A percentile compares a stretch with the other conserved stretches of the same genome.
Evolutionary conservation across 2,888 invertebrate genomes (phyloP).

Genomic region (Lottia gigantea): DNA sequence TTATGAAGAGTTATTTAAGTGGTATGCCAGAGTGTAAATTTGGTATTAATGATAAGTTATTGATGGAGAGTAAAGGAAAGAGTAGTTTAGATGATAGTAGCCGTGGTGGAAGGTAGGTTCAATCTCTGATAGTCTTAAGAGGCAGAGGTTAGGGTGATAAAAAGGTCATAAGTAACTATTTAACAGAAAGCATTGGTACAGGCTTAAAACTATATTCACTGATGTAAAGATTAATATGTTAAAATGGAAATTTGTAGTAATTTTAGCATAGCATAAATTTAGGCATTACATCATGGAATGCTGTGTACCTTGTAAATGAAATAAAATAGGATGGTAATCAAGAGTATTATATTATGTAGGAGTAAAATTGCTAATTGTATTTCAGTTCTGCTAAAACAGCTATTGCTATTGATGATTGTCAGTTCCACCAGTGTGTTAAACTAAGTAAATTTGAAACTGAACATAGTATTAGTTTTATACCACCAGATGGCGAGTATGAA

Average conservation of each 20-base stretch:
- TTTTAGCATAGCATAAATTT: too few relatives aligned
- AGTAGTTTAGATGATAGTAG: constrained; percentile 59
- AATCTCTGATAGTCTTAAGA: background rate
- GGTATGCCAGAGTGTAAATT: constrained; percentile 99
- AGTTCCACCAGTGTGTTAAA: constrained; percentile 99
- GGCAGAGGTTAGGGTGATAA: background rate
- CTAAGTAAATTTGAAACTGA: constrained; percentile 99
- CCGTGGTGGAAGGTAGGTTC: constrained; percentile 44
- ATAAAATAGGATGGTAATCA: too few relatives aligned
- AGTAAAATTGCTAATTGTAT: too few relatives aligned
- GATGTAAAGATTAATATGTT: too few relatives aligned
- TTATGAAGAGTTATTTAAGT: constrained; percentile 99
- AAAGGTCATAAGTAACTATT: too few relatives aligned
- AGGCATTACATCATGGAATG: too few relatives aligned
- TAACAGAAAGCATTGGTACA: too few relatives aligned
- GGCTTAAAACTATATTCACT: too few relatives aligned
- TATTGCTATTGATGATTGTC: constrained; percentile 99
- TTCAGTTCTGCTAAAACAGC: constrained; percentile 79
- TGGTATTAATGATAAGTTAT: constrained; percentile 99
- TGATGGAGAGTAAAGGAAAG: constrained; percentile 84
- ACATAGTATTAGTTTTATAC: constrained; percentile 99
- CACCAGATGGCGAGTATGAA: constrained; percentile 99
- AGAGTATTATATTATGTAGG: too few relatives aligned
- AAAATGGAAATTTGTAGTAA: too few relatives aligned
- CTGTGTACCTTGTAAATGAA: too few relatives aligned